These are phyloP conservation scores for Cheilosia vulpina DNA, from an alignment of 2,888 invertebrate genomes.

Conservation along the genomic window DNA sequence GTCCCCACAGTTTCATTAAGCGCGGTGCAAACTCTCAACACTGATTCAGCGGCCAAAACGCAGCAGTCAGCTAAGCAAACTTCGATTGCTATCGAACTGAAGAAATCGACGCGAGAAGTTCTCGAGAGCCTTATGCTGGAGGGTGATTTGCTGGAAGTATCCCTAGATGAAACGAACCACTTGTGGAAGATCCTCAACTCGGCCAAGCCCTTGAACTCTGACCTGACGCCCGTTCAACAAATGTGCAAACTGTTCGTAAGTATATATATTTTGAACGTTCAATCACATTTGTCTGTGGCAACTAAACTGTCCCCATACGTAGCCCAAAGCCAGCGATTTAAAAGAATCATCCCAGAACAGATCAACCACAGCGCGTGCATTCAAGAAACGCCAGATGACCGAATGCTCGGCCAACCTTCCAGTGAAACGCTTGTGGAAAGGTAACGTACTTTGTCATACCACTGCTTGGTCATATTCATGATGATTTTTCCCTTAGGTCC, in stretches of 20 bases:
- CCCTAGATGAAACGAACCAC: constrained; percentile 92
- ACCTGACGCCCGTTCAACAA: constrained; percentile 79
- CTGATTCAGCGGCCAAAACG: constrained; percentile 73
- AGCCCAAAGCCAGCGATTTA: constrained; percentile 40
- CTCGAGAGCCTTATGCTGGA: constrained; percentile 95
- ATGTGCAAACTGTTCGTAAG: constrained; percentile 43
- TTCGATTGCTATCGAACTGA: constrained; percentile 78
- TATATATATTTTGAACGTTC: background rate
- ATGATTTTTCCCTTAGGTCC: constrained; percentile 9
- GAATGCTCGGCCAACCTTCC: constrained; percentile 31
- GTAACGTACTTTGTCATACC: constrained; percentile 6
- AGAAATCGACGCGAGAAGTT: constrained; percentile 82
- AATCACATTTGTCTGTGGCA: background rate
- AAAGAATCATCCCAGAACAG: constrained; percentile 14
- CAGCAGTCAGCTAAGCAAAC: constrained; percentile 1
- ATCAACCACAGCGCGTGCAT: constrained; percentile 2
- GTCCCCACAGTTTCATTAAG: constrained; percentile 30
- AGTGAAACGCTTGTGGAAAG: constrained; percentile 52
- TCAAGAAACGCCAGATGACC: constrained; percentile 55
- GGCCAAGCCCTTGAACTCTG: constrained; percentile 84
- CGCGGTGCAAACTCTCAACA: background rate
- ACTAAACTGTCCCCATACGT: background rate
- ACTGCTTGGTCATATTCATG: background rate
- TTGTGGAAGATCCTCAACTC: constrained; percentile 90
- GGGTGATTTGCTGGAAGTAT: constrained; percentile 94